Base-by-base conservation (phyloP, 2,797 vertebrate genomes). In the Gymnocypris eckloni region DNA sequence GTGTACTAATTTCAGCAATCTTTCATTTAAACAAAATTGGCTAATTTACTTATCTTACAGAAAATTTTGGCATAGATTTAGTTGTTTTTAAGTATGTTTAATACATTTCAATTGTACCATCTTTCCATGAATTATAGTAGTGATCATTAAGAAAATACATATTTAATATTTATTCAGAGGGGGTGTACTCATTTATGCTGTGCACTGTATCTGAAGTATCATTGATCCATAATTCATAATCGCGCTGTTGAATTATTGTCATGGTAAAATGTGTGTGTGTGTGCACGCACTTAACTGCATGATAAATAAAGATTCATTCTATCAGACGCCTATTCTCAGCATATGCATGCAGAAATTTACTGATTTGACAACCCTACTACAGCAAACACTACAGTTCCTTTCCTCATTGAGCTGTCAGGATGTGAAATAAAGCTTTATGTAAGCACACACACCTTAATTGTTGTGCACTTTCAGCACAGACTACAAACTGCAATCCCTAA, bases 211-310 rank as follows among this genome's bases (percentile, higher is more conserved):
- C 61, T 54, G 59, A 84, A 54, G 50, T 71, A 61, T 48, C 56
- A 72, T 72, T 79, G 33, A 78, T 85, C 67, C 12, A 25, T 50
- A 50, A 85, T 85, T 79, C 41, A 59, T 72, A 61, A 70, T 70
- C 2, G 2, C 4, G 4, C 39, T 11, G 7, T 59, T 61, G 41
- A 72, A 79, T 61, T 79, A 79, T n/a, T 71, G 45, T 69, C 22
- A 43, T 52, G 37, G 64, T 66, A 43, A 67, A 67, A n/a, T 52
- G 50, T 45, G 37, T 56, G 18, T 28, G 28, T 41, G 39, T 61
- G 13, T 11, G 12, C 4, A 2, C 1, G 41, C 78, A 18, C 0
- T 2, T 67, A 6, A 25, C 25, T 33, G 61, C 28, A 43, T 61
- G 25, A 20, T 61, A 64, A 48, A 64, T 18, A 9, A 33, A 33